Evolutionary conservation across 2,888 invertebrate genomes (phyloP), one percentile per base, ranked within the genome.

Genomic region (Stictocephala bisonia): DNA sequence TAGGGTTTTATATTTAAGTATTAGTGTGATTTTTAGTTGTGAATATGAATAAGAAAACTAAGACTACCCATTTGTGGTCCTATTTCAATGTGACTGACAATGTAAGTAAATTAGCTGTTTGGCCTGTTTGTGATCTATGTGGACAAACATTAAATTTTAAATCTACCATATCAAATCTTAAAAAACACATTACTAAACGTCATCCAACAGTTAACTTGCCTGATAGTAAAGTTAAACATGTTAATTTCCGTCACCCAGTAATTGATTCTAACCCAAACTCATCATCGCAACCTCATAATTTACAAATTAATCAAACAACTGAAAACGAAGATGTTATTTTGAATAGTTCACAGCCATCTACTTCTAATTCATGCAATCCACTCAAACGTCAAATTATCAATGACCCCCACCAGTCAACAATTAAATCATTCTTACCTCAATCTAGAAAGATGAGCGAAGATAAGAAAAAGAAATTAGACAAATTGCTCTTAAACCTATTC

Each of bases 151-250:
- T 70, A 26, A 35, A 31, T 9, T 71, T 26, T 44, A 58, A 24
- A 18, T n/a, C 15, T 6, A 58, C 71, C 6, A 24, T 58, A 1
- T 24, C 41, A 6, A 71, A 58, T 44, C 44, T 71, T 0, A 71
- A 58, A 20, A 71, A 41, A 15, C 71, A 71, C 27, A 27, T 71
- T 1, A 20, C 20, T 41, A 26, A 44, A 24, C 20, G 27, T 1
- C 71, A 71, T 29, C 71, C 71, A n/a, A 71, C 58, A 41, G 40
- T 71, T n/a, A 48, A 18, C 20, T 3, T n/a, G n/a, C n/a, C n/a
- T n/a, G n/a, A n/a, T 67, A 6, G 20, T 24, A 53, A 20, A 9
- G 26, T 26, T 24, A 24, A 1, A 9, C 7, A 3, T 11, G n/a
- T 6, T n/a, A 3, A 56, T 3, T 15, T 24, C 6, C 15, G 3